These are phyloP conservation scores for Odontamblyopus lacepedii DNA, from an alignment of 2,797 vertebrate genomes.

Conservation along the genomic window DNA sequence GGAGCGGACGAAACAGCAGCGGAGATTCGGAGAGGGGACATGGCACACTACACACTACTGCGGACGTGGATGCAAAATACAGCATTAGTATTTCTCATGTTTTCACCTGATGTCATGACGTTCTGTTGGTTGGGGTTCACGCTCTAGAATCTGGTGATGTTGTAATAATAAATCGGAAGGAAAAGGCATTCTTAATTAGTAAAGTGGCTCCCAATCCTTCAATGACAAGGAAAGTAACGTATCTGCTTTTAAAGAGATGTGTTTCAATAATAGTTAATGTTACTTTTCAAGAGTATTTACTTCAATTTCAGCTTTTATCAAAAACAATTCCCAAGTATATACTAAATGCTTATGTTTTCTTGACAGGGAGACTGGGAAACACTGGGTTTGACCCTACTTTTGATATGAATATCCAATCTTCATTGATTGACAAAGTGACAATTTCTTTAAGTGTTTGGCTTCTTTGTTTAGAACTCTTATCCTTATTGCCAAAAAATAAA, in stretches of 20 bases:
- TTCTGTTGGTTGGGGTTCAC: not conserved
- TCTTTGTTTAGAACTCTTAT: not conserved
- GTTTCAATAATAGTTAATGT: no score
- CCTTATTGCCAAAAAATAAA: not conserved
- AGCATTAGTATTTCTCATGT: constrained; percentile 10
- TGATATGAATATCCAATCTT: no score
- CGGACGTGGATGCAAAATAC: constrained; percentile 11
- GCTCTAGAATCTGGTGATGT: not conserved
- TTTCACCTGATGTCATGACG: constrained; percentile 22
- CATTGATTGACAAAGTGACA: no score
- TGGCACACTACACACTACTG: not conserved
- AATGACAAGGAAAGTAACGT: not conserved
- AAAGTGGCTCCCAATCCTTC: not conserved
- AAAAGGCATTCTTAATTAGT: not conserved
- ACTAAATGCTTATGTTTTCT: no score
- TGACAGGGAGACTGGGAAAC: no score
- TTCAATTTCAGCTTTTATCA: no score
- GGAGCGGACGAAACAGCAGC: constrained; percentile 2
- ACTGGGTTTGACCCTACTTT: no score
- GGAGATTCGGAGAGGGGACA: not conserved
- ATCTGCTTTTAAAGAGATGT: not conserved
- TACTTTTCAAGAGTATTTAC: no score
- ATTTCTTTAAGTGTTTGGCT: no score
- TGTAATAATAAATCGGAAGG: not conserved
- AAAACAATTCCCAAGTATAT: no score